These are phyloP conservation scores for Aphaenogaster ashmeadi DNA, from an alignment of 1,140 invertebrate species.

Conservation along the genomic window DNA sequence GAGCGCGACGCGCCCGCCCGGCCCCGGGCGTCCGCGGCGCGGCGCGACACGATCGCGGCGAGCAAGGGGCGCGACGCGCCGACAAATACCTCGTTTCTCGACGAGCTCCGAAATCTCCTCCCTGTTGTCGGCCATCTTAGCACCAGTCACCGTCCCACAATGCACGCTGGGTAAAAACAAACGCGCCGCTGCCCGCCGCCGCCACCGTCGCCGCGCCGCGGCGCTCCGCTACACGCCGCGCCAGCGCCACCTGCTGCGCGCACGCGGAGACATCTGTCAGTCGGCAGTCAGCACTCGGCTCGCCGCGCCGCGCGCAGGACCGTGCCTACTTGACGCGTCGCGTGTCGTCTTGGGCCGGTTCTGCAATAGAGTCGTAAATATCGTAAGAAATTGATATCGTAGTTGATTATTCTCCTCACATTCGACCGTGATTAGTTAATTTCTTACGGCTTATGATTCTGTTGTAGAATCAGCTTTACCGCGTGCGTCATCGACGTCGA, in stretches of 20 bases:
- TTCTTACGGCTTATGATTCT: too few species aligned
- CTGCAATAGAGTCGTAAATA: too few species aligned
- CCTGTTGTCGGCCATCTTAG: constrained; percentile 90
- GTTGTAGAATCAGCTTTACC: too few species aligned
- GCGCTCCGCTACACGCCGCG: constrained; percentile 49
- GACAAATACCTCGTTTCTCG: constrained; percentile 88
- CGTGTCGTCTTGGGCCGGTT: background rate
- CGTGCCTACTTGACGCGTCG: background rate
- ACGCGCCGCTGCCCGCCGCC: constrained; percentile 71
- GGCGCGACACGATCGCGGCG: constrained; percentile 15
- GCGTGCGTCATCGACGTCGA: background rate
- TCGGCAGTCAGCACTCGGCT: background rate
- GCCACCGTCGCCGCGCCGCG: constrained; percentile 65
- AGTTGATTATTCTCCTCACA: too few species aligned
- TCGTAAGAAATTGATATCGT: too few species aligned
- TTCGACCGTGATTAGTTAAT: too few species aligned
- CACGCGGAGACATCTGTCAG: background rate
- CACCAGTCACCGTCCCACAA: constrained; percentile 86
- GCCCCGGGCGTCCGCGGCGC: background rate
- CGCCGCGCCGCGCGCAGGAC: background rate
- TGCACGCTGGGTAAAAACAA: constrained; percentile 86
- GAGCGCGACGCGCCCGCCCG: constrained; percentile 42
- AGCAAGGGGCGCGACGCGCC: constrained; percentile 48
- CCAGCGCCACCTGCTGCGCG: constrained; percentile 67
- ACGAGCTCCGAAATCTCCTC: constrained; percentile 88